phyloP scores from a whole-genome alignment of 1,140 invertebrate species.

The Nephotettix cincticeps region DNA sequence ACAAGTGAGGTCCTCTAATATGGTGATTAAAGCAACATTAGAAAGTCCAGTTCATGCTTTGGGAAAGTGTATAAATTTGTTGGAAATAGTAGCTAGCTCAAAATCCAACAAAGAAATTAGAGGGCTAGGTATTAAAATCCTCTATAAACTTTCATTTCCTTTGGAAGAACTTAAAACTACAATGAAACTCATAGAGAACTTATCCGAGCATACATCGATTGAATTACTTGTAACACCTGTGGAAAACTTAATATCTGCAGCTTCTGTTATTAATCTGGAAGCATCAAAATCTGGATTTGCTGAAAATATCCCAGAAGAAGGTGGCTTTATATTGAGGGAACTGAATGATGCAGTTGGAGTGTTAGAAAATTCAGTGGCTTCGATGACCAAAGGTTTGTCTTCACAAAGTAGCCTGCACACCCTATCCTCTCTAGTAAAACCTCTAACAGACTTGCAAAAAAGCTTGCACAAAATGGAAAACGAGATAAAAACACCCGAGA shows the following conservation, averaged over 20 bases:
- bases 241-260: slow-evolving; percentile 52
- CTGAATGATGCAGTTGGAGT: slow-evolving; percentile 37
- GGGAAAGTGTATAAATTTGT: slow-evolving; percentile 27
- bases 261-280: slow-evolving; percentile 46
- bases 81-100: slow-evolving; percentile 31
- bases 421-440: slow-evolving; percentile 35
- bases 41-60: slow-evolving; percentile 37
- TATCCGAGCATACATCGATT: slow-evolving; percentile 42
- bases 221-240: slow-evolving; percentile 52
- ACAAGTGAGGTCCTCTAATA: slow-evolving; percentile 20
- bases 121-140: slow-evolving; percentile 31
- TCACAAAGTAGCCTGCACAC: slow-evolving; percentile 21
- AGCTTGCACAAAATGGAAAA: slow-evolving; percentile 32
- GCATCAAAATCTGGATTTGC: slow-evolving; percentile 32
- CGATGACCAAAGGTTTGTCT: slow-evolving; percentile 34
- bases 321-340: slow-evolving; percentile 32
- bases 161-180: slow-evolving; percentile 40
- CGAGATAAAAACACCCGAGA: slow-evolving; percentile 27
- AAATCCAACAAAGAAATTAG: slow-evolving; percentile 31
- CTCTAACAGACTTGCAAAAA: slow-evolving; percentile 36
- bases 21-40: slow-evolving; percentile 33
- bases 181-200: slow-evolving; percentile 39
- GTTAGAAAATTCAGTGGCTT: slow-evolving; percentile 35
- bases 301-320: slow-evolving; percentile 37
- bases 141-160: slow-evolving; percentile 38